Conservation (phyloP, 1,140 invertebrate genomes). For the Euschistus heros region DNA sequence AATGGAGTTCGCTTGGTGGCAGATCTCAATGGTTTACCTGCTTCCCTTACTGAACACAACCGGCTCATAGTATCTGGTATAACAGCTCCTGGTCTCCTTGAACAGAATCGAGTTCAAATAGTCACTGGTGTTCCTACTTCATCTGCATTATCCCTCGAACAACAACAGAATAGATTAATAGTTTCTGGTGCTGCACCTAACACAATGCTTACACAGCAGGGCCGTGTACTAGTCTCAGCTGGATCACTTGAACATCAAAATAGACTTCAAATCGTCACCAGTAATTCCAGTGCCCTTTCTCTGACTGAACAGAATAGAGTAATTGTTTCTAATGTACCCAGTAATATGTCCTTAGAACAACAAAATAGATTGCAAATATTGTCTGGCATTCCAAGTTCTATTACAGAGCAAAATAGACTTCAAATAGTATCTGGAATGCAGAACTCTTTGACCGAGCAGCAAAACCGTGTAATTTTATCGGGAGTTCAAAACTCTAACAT, state of each 20-base stretch:
- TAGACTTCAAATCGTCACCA: constrained; percentile 26
- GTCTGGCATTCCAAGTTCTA: constrained; percentile 22
- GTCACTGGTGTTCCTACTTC: constrained; percentile 24
- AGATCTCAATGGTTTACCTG: constrained; percentile 27
- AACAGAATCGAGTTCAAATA: constrained; percentile 29
- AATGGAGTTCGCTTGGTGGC: constrained; percentile 30
- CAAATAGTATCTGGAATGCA: constrained; percentile 24
- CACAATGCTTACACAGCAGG: constrained; percentile 20
- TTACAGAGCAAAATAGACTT: constrained; percentile 25
- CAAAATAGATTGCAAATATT: constrained; percentile 29
- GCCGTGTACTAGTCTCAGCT: constrained; percentile 16
- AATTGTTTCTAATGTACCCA: constrained; percentile 27
- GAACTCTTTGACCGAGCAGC: constrained; percentile 23
- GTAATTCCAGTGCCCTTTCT: constrained; percentile 25
- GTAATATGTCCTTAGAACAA: constrained; percentile 24
- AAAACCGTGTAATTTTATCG: constrained; percentile 27
- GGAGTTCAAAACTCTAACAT: constrained; percentile 24
- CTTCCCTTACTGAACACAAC: constrained; percentile 26
- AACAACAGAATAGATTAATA: constrained; percentile 25
- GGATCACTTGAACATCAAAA: constrained; percentile 28
- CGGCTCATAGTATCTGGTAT: constrained; percentile 27
- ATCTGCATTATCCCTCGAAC: constrained; percentile 22
- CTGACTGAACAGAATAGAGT: constrained; percentile 28
- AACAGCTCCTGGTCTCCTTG: constrained; percentile 18
- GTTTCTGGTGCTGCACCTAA: constrained; percentile 18